phyloP scores from a whole-genome alignment of 1,140 invertebrate genomes.

The Galendromus occidentalis region DNA sequence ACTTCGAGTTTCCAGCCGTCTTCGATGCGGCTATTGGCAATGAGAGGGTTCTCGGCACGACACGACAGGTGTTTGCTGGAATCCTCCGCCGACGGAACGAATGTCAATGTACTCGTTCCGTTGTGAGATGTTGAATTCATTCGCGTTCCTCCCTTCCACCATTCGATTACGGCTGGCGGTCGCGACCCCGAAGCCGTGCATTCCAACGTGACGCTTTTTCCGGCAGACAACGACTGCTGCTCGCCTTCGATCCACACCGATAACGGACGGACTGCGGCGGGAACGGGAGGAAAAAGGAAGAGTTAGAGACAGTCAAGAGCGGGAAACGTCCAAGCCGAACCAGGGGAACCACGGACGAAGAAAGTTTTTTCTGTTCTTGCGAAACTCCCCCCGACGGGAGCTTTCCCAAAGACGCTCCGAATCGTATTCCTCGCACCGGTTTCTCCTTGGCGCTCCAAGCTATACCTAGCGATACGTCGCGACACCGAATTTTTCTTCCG shows the following conservation, averaged over 20 bases:
- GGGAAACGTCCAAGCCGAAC: too few relatives aligned
- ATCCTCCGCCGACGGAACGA: conserved; percentile 50
- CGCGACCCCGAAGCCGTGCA: conserved; percentile 68
- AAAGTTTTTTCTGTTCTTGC: too few relatives aligned
- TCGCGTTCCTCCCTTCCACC: conserved; percentile 33
- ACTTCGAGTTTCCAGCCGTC: conserved; percentile 66
- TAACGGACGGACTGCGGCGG: conserved; percentile 54
- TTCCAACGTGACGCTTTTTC: conserved; percentile 53
- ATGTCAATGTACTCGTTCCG: conserved; percentile 56
- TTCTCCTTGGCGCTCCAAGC: too few relatives aligned
- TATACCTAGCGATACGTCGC: too few relatives aligned
- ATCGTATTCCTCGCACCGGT: too few relatives aligned
- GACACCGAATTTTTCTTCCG: too few relatives aligned
- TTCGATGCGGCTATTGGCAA: conserved; percentile 50
- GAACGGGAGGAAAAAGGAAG: conserved; percentile 26
- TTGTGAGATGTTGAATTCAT: conserved; percentile 26
- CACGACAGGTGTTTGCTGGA: conserved; percentile 59
- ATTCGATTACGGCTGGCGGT: conserved; percentile 64
- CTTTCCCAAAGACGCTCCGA: too few relatives aligned
- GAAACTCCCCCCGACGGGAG: too few relatives aligned
- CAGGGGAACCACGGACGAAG: too few relatives aligned
- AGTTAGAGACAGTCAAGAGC: too few relatives aligned
- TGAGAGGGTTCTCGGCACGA: conserved; percentile 47
- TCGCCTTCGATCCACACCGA: conserved; percentile 57
- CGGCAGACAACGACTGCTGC: conserved; percentile 58